Base-by-base conservation (phyloP, 2,888 invertebrate species). In the Lycia hirtaria region DNA sequence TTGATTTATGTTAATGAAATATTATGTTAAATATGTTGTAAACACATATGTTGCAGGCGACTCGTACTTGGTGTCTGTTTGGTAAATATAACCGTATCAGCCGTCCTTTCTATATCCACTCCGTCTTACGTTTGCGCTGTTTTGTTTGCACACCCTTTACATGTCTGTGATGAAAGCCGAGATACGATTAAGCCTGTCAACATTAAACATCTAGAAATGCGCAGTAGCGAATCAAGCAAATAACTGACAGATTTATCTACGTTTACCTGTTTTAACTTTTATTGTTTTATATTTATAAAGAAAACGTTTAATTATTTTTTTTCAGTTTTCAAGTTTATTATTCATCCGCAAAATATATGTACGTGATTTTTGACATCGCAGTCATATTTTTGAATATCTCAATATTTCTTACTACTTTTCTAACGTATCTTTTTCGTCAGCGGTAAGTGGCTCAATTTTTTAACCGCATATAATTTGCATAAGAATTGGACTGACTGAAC, bases 41-140 rank as follows among this genome's bases (percentile, higher is more conserved):
- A 84, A 80, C 82, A 81, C 22, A 74, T 69, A 72, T 72, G 69
- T 65, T 70, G 67, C 72, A 74, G 67, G 61, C 69, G 74, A 76
- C 69, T 76, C 68, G 74, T 78, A 80, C 74, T 77, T 73, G 77
- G 62, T 69, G 68, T 74, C 67, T 87, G 84, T 87, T 87, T 86
- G 77, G 59, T 80, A 87, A 88, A 88, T 84, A 70, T 64, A 56
- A 35, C 17, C 47, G 17, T 37, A 62, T 55, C 53, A 52, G 49
- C 48, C 38, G 55, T 61, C 56, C 57, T 65, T 60, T 43, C 37
- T 37, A 48, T 70, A 68, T 57, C 24, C n/a, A 22, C 47, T 33
- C 9, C 45, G 53, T 55, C 62, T 64, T 64, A 62, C 59, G 61
- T 71, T 71, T 67, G 66, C 62, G 50, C 54, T 62, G 51, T 45